phyloP scores from a whole-genome alignment of 2,888 invertebrate species.

The Drosophila silvestris region DNA sequence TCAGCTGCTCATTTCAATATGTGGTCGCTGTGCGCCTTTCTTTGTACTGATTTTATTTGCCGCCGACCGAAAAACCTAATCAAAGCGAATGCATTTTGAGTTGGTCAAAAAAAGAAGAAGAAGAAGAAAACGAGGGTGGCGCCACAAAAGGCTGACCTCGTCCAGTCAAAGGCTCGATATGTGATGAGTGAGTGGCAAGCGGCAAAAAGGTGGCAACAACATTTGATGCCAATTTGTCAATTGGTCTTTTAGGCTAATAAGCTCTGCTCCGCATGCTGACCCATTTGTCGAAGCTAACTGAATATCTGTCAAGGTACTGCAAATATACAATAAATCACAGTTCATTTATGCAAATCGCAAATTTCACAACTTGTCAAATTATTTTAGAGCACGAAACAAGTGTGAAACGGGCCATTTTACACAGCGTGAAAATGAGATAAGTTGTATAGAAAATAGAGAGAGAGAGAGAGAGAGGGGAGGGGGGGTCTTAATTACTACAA shows the following conservation, averaged over 20 bases:
- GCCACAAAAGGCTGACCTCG: conserved; percentile 46
- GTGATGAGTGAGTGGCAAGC: conserved; percentile 12
- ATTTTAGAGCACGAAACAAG: conserved; percentile 56
- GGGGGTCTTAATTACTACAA: conserved; percentile 7
- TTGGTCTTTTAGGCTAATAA: conserved; percentile 49
- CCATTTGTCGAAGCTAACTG: conserved; percentile 34
- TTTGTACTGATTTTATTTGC: neutral
- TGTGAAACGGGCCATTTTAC: conserved; percentile 20
- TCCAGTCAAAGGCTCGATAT: conserved; percentile 39
- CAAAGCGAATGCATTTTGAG: conserved; percentile 68
- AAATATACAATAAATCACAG: conserved; percentile 27
- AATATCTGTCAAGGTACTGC: neutral
- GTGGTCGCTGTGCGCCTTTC: neutral
- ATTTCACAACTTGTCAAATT: conserved; percentile 51
- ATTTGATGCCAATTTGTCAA: conserved; percentile 57
- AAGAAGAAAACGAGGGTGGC: neutral
- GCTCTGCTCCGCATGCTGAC: conserved; percentile 35
- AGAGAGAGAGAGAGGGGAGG: neutral
- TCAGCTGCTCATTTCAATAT: conserved; percentile 57
- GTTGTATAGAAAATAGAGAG: neutral
- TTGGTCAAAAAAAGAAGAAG: conserved; percentile 21
- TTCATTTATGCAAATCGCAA: conserved; percentile 41
- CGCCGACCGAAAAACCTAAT: conserved; percentile 58
- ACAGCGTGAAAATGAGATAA: neutral
- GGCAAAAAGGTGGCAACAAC: conserved; percentile 25